Base-by-base conservation (phyloP, 2,888 invertebrate species). In the Ormyrus thymus region DNA sequence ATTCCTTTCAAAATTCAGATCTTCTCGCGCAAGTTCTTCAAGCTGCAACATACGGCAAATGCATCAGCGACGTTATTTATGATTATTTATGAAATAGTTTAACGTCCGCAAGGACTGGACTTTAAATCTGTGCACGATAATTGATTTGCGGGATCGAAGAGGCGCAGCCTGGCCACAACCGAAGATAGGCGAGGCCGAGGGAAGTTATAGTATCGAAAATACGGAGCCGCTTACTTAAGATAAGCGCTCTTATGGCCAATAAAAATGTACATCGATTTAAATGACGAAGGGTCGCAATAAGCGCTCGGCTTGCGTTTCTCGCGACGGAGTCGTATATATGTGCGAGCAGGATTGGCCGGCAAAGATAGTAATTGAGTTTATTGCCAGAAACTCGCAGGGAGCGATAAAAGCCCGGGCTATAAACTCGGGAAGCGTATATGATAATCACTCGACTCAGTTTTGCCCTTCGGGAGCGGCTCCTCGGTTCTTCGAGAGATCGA, bases 381-480 rank as follows among this genome's bases (percentile, higher is more conserved):
- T 70, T 58, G 64, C 70, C 51, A 50, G 58, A 76, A 69, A 68
- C 51, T 76, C 58, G 56, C 64, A 64, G 70, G 62, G 58, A 15
- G 50, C 64, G 62, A 70, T 76, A 76, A 76, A 76, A 64, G 55
- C 62, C 29, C 11, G 29, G 55, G 15, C 48, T n/a, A 46, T 8
- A 56, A 65, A 64, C 73, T 73, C 51, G n/a, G 64, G 29, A 64
- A 73, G 55, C 55, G 64, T 64, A 73, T 73, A 73, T 73, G 64
- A 73, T 46, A 73, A 73, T 73, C 64, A 65, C 55, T 72, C 46
- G 45, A 10, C 29, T 29, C 29, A 1, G 29, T 29, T 29, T 29
- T 29, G 29, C 29, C 29, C 29, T 4, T 29, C 8, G 15, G 29
- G 7, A n/a, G 29, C 15, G 7, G 13, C 6, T 7, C 7, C 7